A percentile compares a stretch with the other conserved stretches of the same genome.
Evolutionary conservation across 2,888 invertebrate species (phyloP).

Genomic region (Clitarchus hookeri): DNA sequence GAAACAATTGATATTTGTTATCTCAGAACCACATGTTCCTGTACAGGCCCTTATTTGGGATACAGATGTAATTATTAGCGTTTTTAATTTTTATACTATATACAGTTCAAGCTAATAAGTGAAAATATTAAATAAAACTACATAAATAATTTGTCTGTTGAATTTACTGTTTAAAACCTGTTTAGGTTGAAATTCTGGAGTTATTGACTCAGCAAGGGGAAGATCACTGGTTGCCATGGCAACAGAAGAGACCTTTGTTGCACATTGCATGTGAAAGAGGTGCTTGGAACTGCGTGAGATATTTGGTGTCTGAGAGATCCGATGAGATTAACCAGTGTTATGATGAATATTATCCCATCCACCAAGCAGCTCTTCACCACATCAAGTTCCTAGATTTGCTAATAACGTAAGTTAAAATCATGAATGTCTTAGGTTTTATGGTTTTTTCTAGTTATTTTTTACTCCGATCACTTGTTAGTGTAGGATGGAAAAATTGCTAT

Average conservation of each 20-base stretch:
- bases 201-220: constrained; percentile 69
- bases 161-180: constrained; percentile 17
- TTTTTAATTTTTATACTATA: too few relatives aligned
- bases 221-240: constrained; percentile 68
- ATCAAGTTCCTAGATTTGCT: constrained; percentile 68
- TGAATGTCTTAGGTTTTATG: background rate
- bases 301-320: constrained; percentile 65
- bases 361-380: constrained; percentile 74
- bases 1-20: too few relatives aligned
- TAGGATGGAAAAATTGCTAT: too few relatives aligned
- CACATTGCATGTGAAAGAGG: constrained; percentile 73
- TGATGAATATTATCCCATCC: constrained; percentile 79
- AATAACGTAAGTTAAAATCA: constrained; percentile 52
- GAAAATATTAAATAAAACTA: too few relatives aligned
- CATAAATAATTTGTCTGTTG: too few relatives aligned
- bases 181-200: constrained; percentile 62
- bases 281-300: constrained; percentile 73
- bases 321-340: constrained; percentile 73
- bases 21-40: too few relatives aligned
- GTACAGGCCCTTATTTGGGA: too few relatives aligned
- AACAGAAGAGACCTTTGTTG: constrained; percentile 60
- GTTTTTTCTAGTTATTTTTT: too few relatives aligned
- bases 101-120: too few relatives aligned
- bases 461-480: too few relatives aligned
- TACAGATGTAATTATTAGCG: too few relatives aligned